These are phyloP conservation scores for Agrilus mali DNA, from an alignment of 2,888 invertebrate genomes.

Conservation along the genomic window DNA sequence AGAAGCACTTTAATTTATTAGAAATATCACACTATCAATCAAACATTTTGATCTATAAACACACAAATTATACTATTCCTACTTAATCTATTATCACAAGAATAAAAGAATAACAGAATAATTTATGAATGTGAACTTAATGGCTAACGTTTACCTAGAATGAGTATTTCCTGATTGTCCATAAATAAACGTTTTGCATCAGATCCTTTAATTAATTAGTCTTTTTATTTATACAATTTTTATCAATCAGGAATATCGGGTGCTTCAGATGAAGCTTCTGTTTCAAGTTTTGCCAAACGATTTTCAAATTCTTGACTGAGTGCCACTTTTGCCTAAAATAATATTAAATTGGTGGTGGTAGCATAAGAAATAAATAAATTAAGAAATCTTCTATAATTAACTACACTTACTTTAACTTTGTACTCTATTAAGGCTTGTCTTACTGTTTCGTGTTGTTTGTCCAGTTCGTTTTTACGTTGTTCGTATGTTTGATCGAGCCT, in stretches of 20 bases:
- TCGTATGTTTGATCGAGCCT: constrained; percentile 67
- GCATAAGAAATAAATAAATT: background rate
- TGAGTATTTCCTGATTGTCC: no score
- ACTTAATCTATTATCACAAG: no score
- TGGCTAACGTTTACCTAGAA: no score
- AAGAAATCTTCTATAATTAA: background rate
- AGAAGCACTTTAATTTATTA: no score
- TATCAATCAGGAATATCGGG: constrained; percentile 11
- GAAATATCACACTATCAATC: no score
- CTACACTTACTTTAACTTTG: constrained; percentile 46
- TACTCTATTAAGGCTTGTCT: constrained; percentile 55
- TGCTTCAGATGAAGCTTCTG: constrained; percentile 15
- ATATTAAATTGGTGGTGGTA: constrained; percentile 3
- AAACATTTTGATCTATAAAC: no score
- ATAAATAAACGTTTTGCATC: no score
- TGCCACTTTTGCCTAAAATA: constrained; percentile 28
- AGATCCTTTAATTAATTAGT: no score
- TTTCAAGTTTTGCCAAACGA: constrained; percentile 29
- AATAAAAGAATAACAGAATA: no score
- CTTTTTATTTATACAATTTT: no score
- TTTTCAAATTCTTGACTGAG: constrained; percentile 32
- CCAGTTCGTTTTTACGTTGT: constrained; percentile 60
- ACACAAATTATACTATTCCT: no score
- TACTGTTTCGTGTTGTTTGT: constrained; percentile 67
- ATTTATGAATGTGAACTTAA: no score